These are phyloP conservation scores for Poecilus cupreus DNA, from an alignment of 2,888 invertebrate species.

Conservation along the genomic window DNA sequence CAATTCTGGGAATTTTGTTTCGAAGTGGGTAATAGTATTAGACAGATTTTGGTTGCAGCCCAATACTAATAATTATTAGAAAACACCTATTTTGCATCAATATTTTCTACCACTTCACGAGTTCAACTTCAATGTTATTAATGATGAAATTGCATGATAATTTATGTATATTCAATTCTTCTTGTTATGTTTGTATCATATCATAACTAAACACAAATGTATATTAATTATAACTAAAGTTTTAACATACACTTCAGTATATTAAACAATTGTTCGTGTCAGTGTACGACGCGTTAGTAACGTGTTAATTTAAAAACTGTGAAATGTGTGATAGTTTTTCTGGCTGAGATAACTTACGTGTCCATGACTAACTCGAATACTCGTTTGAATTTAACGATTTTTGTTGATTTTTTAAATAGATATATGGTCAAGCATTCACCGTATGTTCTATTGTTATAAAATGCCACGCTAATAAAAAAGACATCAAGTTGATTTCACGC, in stretches of 20 bases:
- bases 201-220: slow-evolving; percentile 2
- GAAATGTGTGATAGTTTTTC: slow-evolving; percentile 33
- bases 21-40: too few species aligned
- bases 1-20: too few species aligned
- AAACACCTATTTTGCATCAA: too few species aligned
- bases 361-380: slow-evolving; percentile 28
- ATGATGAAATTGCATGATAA: slow-evolving; percentile 16
- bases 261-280: neutral
- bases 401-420: slow-evolving; percentile 34
- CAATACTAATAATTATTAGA: too few species aligned
- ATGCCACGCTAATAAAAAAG: slow-evolving; percentile 26
- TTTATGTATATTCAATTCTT: neutral
- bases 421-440: slow-evolving; percentile 21
- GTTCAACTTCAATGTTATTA: neutral
- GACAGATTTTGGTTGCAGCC: too few species aligned
- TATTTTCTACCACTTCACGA: neutral
- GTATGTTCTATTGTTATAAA: slow-evolving; percentile 7
- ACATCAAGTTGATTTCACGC: slow-evolving; percentile 25
- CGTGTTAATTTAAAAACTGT: slow-evolving; percentile 27
- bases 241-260: neutral
- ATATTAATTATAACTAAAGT: neutral
- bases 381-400: slow-evolving; percentile 31
- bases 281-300: neutral
- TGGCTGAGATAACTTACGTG: neutral
- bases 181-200: neutral